Conservation (phyloP, 2,888 invertebrate genomes). For the Ellobium chinense region DNA sequence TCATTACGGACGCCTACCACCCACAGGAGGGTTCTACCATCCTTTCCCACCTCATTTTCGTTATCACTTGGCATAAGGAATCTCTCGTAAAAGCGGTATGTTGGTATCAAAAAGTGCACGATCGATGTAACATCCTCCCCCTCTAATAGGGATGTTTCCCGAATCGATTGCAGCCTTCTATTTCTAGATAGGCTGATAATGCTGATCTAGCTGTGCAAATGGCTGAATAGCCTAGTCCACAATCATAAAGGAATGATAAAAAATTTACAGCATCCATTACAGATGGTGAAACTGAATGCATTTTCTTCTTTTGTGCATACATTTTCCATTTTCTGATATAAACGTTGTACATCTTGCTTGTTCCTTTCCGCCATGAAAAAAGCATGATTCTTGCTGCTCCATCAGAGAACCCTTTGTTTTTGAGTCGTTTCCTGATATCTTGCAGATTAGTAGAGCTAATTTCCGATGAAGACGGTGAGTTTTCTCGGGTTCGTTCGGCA, state of each 20-base stretch:
- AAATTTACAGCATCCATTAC: neutral
- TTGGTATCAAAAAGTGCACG: too few species aligned
- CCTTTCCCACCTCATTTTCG: too few species aligned
- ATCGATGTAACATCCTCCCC: too few species aligned
- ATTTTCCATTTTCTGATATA: neutral
- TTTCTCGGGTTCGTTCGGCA: neutral
- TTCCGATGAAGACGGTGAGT: neutral
- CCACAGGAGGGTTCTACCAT: too few species aligned
- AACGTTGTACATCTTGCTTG: neutral
- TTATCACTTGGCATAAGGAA: too few species aligned
- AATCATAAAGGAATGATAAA: neutral
- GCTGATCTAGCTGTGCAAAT: neutral
- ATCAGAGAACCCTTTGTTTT: neutral
- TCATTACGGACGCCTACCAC: too few species aligned
- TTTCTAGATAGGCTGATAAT: neutral
- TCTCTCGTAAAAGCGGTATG: too few species aligned
- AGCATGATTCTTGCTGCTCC: neutral
- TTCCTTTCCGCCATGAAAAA: neutral
- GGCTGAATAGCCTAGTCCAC: neutral
- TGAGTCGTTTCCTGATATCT: neutral
- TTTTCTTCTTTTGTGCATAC: neutral
- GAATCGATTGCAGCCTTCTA: neutral
- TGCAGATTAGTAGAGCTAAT: neutral
- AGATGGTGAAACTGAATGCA: neutral
- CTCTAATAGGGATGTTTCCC: neutral